Conservation (phyloP, 2,888 invertebrate species). For the Subacronicta megacephala region DNA sequence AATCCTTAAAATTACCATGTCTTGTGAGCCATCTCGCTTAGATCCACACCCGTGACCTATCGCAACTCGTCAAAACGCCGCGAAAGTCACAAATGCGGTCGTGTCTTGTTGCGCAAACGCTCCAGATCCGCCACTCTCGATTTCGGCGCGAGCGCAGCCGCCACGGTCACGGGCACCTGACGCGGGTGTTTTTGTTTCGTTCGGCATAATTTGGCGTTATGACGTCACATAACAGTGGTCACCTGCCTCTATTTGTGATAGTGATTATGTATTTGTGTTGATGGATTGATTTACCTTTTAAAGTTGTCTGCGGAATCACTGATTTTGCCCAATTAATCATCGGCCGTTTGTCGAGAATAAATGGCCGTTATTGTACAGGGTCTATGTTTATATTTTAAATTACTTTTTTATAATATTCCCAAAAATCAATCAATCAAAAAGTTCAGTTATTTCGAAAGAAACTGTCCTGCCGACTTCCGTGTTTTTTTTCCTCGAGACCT, state of each 20-base stretch:
- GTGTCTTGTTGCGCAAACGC: slow-evolving; percentile 63
- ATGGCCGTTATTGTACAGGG: too few relatives aligned
- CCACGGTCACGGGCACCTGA: slow-evolving; percentile 82
- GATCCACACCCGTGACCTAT: slow-evolving; percentile 32
- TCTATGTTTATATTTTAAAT: background rate
- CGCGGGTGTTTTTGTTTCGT: slow-evolving; percentile 58
- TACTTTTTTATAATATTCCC: background rate
- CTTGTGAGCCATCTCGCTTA: background rate
- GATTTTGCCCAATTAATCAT: too few relatives aligned
- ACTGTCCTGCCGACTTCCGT: slow-evolving; percentile 62
- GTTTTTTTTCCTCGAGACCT: slow-evolving; percentile 65
- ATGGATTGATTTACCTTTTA: slow-evolving; percentile 11
- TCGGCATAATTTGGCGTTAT: slow-evolving; percentile 40
- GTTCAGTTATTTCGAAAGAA: slow-evolving; percentile 28
- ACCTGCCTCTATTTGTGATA: slow-evolving; percentile 41
- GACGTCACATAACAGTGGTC: slow-evolving; percentile 51
- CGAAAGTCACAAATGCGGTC: slow-evolving; percentile 48
- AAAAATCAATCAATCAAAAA: slow-evolving; percentile 16
- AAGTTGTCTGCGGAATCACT: background rate
- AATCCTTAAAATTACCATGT: background rate
- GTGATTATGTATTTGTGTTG: slow-evolving; percentile 20
- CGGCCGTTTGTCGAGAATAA: too few relatives aligned
- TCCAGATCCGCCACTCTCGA: slow-evolving; percentile 79
- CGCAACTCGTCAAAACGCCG: slow-evolving; percentile 40
- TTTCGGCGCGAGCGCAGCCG: slow-evolving; percentile 71